Conservation (phyloP, 2,113 vertebrate genomes). For the Nasalis larvatus region DNA sequence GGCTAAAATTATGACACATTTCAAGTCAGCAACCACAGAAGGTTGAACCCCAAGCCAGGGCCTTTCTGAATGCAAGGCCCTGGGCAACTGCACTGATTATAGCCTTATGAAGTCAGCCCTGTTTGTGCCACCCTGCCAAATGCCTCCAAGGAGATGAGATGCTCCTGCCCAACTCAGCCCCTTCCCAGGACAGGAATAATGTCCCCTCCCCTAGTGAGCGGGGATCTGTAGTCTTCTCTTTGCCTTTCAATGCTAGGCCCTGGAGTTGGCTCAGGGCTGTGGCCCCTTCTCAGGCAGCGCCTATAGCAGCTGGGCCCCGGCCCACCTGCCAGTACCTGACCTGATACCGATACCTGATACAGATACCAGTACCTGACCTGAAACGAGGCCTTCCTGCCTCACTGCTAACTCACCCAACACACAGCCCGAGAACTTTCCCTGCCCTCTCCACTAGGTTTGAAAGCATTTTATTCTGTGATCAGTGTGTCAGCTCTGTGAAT, state of each 20-base stretch:
- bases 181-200: background rate
- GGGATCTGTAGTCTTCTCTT: background rate
- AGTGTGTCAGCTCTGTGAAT: background rate
- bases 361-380: too few relatives aligned
- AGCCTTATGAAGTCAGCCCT: background rate
- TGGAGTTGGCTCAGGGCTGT: background rate
- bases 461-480: background rate
- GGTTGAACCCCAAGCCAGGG: too few relatives aligned
- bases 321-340: background rate
- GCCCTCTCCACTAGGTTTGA: accelerated
- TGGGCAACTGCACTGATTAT: background rate
- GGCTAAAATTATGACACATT: background rate
- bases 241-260: background rate
- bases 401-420: background rate
- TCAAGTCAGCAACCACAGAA: background rate
- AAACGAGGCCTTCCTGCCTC: background rate
- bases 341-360: too few relatives aligned
- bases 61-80: background rate
- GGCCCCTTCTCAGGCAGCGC: background rate
- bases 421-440: background rate
- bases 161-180: background rate
- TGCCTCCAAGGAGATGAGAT: background rate
- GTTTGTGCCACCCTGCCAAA: background rate
- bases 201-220: too few relatives aligned
- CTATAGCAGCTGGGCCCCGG: background rate